These are phyloP conservation scores for Pampus argenteus DNA, from an alignment of 2,797 vertebrate species.

Conservation along the genomic window DNA sequence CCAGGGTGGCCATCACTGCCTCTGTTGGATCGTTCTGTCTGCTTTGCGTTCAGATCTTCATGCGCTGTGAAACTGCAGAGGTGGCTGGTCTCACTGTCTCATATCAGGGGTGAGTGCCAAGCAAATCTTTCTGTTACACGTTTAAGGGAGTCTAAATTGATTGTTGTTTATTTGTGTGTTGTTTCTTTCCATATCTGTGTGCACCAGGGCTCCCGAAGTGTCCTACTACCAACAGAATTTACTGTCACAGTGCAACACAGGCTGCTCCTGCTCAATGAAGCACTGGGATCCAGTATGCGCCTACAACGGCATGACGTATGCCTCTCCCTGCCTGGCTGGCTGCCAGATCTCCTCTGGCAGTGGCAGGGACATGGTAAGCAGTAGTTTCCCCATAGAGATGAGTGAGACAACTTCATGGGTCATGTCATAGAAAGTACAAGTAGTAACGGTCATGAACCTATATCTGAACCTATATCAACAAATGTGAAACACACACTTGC, in stretches of 20 bases:
- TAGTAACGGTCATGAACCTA: no score
- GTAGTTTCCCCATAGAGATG: neutral
- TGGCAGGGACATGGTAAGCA: constrained; percentile 87
- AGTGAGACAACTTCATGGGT: neutral
- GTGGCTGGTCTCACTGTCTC: constrained; percentile 92
- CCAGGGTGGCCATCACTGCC: constrained; percentile 85
- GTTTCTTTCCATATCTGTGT: constrained; percentile 20
- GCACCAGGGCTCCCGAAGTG: constrained; percentile 76
- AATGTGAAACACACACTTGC: neutral
- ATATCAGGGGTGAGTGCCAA: constrained; percentile 88
- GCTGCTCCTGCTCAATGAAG: constrained; percentile 88
- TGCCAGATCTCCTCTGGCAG: constrained; percentile 85
- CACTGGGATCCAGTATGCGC: constrained; percentile 96
- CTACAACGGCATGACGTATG: constrained; percentile 90
- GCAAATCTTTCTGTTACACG: neutral
- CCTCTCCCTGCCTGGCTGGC: constrained; percentile 93
- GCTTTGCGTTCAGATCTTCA: constrained; percentile 83
- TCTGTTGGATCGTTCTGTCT: constrained; percentile 85
- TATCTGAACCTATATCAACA: no score
- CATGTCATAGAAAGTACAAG: no score
- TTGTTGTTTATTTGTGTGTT: neutral
- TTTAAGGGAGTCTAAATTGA: neutral
- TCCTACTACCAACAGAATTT: constrained; percentile 82
- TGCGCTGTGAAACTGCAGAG: constrained; percentile 89
- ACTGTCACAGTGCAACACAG: constrained; percentile 90